A percentile compares a stretch with the other conserved stretches of the same genome.
phyloP scores from a whole-genome alignment of 2,888 invertebrate species.

The Antheraea assamensis region DNA sequence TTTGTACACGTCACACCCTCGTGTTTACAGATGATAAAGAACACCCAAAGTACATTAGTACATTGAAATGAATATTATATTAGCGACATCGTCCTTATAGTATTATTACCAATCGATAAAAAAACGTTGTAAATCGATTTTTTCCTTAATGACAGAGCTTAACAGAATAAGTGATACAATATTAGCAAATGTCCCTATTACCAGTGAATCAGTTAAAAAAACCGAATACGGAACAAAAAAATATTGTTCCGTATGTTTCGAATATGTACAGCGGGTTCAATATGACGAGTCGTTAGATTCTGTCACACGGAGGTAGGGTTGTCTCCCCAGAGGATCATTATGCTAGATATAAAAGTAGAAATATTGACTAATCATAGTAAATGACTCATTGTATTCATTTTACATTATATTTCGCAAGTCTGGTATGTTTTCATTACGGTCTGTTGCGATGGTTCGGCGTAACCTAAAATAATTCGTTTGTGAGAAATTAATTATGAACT shows the following conservation, averaged over 20 bases:
- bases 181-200: background rate
- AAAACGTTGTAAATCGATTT: too few species aligned
- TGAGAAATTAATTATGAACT: background rate
- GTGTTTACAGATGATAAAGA: background rate
- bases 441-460: background rate
- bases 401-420: background rate
- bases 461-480: background rate
- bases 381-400: background rate
- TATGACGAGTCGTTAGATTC: slow-evolving; percentile 56
- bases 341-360: slow-evolving; percentile 27
- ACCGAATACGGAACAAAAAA: background rate
- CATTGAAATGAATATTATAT: too few species aligned
- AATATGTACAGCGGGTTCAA: slow-evolving; percentile 37
- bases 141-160: too few species aligned
- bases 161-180: too few species aligned
- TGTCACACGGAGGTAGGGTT: slow-evolving; percentile 69
- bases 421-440: background rate
- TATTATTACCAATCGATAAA: too few species aligned
- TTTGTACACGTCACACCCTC: background rate
- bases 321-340: slow-evolving; percentile 40
- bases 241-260: slow-evolving; percentile 24
- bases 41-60: background rate
- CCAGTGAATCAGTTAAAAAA: background rate
- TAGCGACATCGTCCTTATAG: too few species aligned
- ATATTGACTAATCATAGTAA: slow-evolving; percentile 16